These are phyloP conservation scores for Chrysopilus asiliformis DNA, from an alignment of 2,888 invertebrate species.

Conservation along the genomic window DNA sequence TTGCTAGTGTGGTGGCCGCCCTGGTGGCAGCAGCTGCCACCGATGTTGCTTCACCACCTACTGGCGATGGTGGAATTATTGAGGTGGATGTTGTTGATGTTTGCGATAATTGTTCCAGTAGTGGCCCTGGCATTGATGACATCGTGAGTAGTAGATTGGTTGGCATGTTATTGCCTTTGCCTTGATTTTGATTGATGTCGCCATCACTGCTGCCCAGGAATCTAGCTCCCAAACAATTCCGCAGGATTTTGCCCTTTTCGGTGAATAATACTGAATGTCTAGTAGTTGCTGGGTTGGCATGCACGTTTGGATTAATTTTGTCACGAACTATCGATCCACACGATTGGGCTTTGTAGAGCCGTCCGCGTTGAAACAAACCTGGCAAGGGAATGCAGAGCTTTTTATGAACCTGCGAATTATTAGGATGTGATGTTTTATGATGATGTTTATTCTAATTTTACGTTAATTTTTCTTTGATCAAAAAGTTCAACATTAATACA, in stretches of 20 bases:
- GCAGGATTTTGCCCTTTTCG: conserved; percentile 16
- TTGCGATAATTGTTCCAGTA: conserved; percentile 1
- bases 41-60: not conserved
- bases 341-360: conserved; percentile 47
- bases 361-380: conserved; percentile 40
- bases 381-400: conserved; percentile 49
- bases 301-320: conserved; percentile 26
- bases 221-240: conserved; percentile 15
- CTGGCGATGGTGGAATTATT: conserved; percentile 2
- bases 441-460: no score
- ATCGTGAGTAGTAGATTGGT: conserved; percentile 10
- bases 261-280: conserved; percentile 16
- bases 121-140: conserved; percentile 4
- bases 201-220: conserved; percentile 17
- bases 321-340: conserved; percentile 47
- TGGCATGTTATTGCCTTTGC: conserved; percentile 9
- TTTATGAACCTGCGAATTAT: conserved; percentile 44
- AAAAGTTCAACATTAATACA: no score
- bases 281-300: conserved; percentile 5
- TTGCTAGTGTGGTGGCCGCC: conserved; percentile 2
- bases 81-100: not conserved
- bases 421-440: not conserved
- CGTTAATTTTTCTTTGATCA: no score
- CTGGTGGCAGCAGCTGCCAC: conserved; percentile 1
- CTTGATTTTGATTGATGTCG: conserved; percentile 18